Conservation (phyloP, 2,113 vertebrate genomes). For the Pterocles burchelli region DNA sequence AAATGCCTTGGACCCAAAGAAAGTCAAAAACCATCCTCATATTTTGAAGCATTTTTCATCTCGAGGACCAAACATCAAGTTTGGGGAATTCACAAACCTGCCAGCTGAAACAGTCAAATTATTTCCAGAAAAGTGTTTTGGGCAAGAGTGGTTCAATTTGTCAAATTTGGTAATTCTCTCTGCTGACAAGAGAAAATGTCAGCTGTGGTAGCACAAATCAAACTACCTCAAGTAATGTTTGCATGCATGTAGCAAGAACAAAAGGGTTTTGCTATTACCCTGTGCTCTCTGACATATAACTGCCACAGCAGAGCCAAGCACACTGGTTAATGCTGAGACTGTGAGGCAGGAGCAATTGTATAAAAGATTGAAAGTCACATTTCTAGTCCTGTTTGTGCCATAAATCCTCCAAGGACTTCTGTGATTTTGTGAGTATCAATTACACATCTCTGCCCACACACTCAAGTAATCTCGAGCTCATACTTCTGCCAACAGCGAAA, state of each 20-base stretch:
- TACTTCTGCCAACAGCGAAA: neutral
- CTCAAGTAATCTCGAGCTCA: neutral
- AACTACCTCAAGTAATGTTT: constrained; percentile 5
- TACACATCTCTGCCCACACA: neutral
- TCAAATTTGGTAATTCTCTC: constrained; percentile 34
- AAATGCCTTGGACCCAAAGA: neutral
- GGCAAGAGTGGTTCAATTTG: constrained; percentile 18
- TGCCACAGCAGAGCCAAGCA: constrained; percentile 4
- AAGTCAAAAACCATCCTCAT: neutral
- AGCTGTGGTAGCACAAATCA: constrained; percentile 21
- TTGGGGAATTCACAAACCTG: constrained; percentile 20
- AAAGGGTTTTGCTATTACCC: constrained; percentile 10
- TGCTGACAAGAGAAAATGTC: constrained; percentile 47
- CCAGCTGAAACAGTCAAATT: constrained; percentile 6
- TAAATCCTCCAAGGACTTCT: constrained; percentile 4
- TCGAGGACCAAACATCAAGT: neutral
- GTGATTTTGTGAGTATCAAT: constrained; percentile 36
- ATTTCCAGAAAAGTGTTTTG: constrained; percentile 45
- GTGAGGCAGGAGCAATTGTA: constrained; percentile 7
- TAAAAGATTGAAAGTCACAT: constrained; percentile 12
- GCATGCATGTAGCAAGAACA: neutral
- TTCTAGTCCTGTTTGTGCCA: neutral
- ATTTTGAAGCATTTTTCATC: constrained; percentile 40
- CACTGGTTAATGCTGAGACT: neutral
- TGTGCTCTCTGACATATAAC: neutral